Percentiles rank a stretch among this genome's conserved stretches.
Evolutionary conservation across 2,888 invertebrate genomes (phyloP).

Genomic region (Hyles lineata): DNA sequence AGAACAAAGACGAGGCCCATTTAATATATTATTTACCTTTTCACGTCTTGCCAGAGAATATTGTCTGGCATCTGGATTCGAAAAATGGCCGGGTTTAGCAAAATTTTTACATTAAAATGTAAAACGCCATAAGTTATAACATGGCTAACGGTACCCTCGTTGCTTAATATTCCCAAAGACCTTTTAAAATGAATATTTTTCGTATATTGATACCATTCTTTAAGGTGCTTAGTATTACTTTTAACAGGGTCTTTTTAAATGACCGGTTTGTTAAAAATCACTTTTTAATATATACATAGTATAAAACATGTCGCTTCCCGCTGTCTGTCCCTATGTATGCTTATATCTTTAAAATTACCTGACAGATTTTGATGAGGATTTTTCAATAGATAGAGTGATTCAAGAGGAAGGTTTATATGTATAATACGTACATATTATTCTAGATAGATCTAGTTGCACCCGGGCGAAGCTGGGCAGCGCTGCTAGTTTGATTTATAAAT

Average conservation of each 20-base stretch:
- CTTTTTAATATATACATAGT: neutral
- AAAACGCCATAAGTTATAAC: conserved; percentile 22
- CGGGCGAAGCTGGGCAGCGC: no score
- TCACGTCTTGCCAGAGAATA: conserved; percentile 1
- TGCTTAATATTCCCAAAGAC: conserved; percentile 13
- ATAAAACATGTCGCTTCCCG: no score
- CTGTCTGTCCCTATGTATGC: no score
- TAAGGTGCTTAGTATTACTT: neutral
- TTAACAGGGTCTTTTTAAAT: neutral
- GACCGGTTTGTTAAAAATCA: no score
- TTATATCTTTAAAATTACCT: no score
- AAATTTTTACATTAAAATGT: conserved; percentile 27
- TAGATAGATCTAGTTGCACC: no score
- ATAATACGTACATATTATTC: no score
- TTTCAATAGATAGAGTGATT: no score
- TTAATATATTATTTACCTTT: conserved; percentile 20
- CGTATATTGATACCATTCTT: conserved; percentile 8
- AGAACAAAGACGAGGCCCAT: neutral
- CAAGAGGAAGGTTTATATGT: no score
- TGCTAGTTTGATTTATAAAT: no score
- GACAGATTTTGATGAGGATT: no score
- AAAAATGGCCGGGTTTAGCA: conserved; percentile 24
- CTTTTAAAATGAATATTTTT: conserved; percentile 20
- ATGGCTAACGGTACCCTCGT: conserved; percentile 8
- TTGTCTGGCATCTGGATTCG: conserved; percentile 9